These are phyloP conservation scores for Paedocypris micromegethes DNA, from an alignment of 2,797 vertebrate species.

Conservation along the genomic window DNA sequence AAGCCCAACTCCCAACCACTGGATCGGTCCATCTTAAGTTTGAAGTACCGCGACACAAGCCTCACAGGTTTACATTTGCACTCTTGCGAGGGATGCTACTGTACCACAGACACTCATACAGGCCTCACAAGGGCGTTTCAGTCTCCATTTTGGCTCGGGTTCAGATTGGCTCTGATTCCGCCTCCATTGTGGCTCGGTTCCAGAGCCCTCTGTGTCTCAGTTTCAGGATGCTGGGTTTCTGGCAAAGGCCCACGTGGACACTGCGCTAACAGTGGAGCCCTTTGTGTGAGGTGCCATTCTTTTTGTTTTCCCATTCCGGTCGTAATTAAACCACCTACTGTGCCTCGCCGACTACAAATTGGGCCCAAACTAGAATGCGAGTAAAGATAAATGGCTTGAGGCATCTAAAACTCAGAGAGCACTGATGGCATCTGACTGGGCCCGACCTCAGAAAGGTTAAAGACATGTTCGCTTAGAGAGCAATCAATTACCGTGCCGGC, in stretches of 20 bases:
- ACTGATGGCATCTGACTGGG: slow-evolving; percentile 73
- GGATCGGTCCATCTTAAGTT: too few species aligned
- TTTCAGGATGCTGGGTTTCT: slow-evolving; percentile 72
- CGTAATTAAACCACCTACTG: slow-evolving; percentile 76
- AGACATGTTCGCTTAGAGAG: slow-evolving; percentile 77
- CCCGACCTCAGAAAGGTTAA: slow-evolving; percentile 76
- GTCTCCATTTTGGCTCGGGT: slow-evolving; percentile 61
- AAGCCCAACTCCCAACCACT: too few species aligned
- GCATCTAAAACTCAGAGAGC: slow-evolving; percentile 67
- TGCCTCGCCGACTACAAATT: slow-evolving; percentile 71
- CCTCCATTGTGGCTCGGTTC: slow-evolving; percentile 65
- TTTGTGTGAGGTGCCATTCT: slow-evolving; percentile 75
- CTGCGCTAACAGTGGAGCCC: slow-evolving; percentile 51
- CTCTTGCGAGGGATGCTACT: slow-evolving; percentile 36
- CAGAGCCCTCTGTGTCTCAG: slow-evolving; percentile 53
- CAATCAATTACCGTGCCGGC: slow-evolving; percentile 72
- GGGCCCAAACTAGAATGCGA: slow-evolving; percentile 63
- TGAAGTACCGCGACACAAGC: too few species aligned
- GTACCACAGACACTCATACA: neutral
- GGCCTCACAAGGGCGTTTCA: slow-evolving; percentile 47
- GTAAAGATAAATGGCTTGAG: slow-evolving; percentile 71
- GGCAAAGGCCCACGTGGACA: slow-evolving; percentile 60
- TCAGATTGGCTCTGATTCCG: slow-evolving; percentile 57
- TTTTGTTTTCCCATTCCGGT: slow-evolving; percentile 73
- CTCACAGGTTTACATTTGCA: neutral